These are phyloP conservation scores for Scopus umbretta DNA, from an alignment of 2,113 vertebrate genomes.

Conservation along the genomic window DNA sequence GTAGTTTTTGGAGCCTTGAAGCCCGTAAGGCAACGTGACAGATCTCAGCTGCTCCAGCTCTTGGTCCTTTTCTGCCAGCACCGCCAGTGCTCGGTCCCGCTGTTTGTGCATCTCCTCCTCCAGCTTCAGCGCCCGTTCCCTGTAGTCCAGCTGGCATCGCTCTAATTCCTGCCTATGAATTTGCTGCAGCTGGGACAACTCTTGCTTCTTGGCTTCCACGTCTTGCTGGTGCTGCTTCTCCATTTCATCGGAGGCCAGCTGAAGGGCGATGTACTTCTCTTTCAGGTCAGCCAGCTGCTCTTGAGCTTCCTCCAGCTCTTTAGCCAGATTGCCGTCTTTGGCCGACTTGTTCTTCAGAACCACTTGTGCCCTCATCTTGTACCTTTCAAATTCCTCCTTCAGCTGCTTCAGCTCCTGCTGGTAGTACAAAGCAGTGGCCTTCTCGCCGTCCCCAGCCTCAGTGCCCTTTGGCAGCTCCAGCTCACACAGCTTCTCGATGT, in stretches of 20 bases:
- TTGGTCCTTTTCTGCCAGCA: conserved; percentile 89
- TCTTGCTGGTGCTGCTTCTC: conserved; percentile 71
- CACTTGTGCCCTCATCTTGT: conserved; percentile 88
- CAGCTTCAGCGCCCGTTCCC: conserved; percentile 77
- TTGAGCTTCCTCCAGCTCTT: conserved; percentile 85
- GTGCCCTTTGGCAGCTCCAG: conserved; percentile 31
- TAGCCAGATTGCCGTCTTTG: conserved; percentile 80
- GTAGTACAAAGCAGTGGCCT: conserved; percentile 67
- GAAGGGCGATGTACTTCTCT: conserved; percentile 86
- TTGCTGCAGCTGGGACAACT: conserved; percentile 71
- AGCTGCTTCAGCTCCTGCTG: conserved; percentile 91
- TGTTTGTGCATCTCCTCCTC: conserved; percentile 94
- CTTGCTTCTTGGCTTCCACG: conserved; percentile 74
- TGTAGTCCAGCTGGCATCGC: conserved; percentile 69
- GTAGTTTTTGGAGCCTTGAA: conserved; percentile 5
- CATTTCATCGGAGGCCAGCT: conserved; percentile 78
- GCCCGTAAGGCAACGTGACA: not conserved
- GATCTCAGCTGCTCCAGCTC: conserved; percentile 85
- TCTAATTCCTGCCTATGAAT: conserved; percentile 83
- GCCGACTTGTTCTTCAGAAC: conserved; percentile 87
- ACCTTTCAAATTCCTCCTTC: conserved; percentile 92
- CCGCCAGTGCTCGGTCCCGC: conserved; percentile 83
- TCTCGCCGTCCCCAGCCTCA: conserved; percentile 69
- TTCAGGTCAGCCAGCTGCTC: conserved; percentile 87
- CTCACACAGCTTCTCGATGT: conserved; percentile 69